Percentiles rank a stretch among this genome's conserved stretches.
phyloP scores from a whole-genome alignment of 1,140 invertebrate species.

The Zaprionus gabonicus region DNA sequence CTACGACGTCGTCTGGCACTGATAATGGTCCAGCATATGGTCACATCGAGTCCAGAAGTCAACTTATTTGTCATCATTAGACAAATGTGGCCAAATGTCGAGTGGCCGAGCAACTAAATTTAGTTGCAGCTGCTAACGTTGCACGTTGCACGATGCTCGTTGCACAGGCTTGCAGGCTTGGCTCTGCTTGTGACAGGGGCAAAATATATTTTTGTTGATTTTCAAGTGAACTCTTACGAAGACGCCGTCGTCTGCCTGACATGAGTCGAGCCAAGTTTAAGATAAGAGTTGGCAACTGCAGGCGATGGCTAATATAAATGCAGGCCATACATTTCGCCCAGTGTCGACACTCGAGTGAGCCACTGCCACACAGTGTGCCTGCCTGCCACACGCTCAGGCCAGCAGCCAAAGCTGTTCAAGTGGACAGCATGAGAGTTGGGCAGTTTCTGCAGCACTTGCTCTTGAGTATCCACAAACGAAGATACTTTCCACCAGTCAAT shows the following conservation, averaged over 20 bases:
- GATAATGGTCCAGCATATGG: conserved; percentile 52
- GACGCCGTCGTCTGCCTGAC: conserved; percentile 48
- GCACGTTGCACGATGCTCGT: conserved; percentile 27
- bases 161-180: conserved; percentile 11
- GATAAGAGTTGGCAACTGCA: conserved; percentile 53
- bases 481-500: conserved; percentile 9
- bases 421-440: conserved; percentile 7
- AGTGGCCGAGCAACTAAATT: conserved; percentile 49
- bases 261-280: conserved; percentile 36
- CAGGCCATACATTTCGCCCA: conserved; percentile 53
- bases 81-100: conserved; percentile 51
- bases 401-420: conserved; percentile 10
- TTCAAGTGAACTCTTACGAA: conserved; percentile 44
- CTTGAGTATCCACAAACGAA: not conserved
- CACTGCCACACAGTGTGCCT: conserved; percentile 8
- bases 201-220: conserved; percentile 77
- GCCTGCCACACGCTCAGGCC: no score
- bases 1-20: conserved; percentile 32
- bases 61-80: conserved; percentile 65
- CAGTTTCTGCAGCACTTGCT: conserved; percentile 24
- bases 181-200: conserved; percentile 58
- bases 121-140: conserved; percentile 42
- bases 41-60: conserved; percentile 14
- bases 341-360: conserved; percentile 29
- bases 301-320: conserved; percentile 71